Conservation (phyloP, 2,113 vertebrate species). For the Brienomyrus brachyistius region DNA sequence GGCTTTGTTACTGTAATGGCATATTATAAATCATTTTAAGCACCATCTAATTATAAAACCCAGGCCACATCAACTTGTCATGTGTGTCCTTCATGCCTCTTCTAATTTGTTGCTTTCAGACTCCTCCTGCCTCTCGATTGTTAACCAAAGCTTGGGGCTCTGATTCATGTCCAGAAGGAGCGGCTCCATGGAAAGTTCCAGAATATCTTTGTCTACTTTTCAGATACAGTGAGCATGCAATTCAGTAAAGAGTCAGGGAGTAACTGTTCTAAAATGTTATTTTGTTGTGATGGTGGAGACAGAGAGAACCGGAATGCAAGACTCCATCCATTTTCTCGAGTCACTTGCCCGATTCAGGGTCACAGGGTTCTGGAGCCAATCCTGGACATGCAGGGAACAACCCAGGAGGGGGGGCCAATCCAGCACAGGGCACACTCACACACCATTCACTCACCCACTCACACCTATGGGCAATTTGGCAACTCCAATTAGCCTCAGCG, state of each 20-base stretch:
- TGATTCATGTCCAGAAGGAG: neutral
- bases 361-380: neutral
- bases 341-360: neutral
- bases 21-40: conserved; percentile 21
- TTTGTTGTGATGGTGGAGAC: neutral
- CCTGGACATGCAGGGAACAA: neutral
- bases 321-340: neutral
- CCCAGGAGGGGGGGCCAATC: neutral
- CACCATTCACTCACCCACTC: neutral
- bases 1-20: neutral
- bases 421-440: neutral
- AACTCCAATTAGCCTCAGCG: neutral
- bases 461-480: neutral
- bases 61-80: conserved; percentile 15
- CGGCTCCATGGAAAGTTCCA: neutral
- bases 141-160: neutral
- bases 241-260: conserved; percentile 21
- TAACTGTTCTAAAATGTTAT: conserved; percentile 29
- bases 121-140: neutral
- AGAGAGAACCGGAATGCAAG: neutral
- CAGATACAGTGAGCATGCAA: conserved; percentile 14
- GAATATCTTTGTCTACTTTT: neutral
- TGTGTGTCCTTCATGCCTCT: conserved; percentile 19
- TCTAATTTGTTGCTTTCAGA: neutral
- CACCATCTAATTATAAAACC: conserved; percentile 19